Conservation (phyloP, 1,140 invertebrate species). For the Subanguina moxae region DNA sequence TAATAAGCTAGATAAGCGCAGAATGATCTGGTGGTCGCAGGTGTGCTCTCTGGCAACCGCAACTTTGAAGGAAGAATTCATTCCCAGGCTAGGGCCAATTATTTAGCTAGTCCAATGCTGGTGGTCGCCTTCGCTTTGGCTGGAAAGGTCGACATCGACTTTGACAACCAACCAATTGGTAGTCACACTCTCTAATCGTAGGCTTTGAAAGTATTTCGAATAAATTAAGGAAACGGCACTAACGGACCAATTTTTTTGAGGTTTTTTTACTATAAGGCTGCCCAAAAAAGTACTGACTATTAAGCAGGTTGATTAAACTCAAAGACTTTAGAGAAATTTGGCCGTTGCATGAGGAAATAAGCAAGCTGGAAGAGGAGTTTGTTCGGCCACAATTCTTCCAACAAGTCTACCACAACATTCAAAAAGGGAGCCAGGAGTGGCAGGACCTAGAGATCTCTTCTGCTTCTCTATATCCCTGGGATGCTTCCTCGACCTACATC, state of each 20-base stretch:
- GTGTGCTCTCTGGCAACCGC: slow-evolving; percentile 88
- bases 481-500: slow-evolving; percentile 84
- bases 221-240: slow-evolving; percentile 12
- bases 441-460: slow-evolving; percentile 74
- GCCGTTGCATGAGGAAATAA: slow-evolving; percentile 83
- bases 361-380: slow-evolving; percentile 75
- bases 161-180: slow-evolving; percentile 81
- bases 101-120: slow-evolving; percentile 85
- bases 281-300: not conserved
- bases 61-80: slow-evolving; percentile 97
- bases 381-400: slow-evolving; percentile 97
- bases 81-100: slow-evolving; percentile 90
- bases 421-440: slow-evolving; percentile 78
- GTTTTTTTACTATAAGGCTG: not conserved
- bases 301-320: not conserved
- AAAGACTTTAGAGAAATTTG: slow-evolving; percentile 79
- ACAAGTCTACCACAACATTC: slow-evolving; percentile 77
- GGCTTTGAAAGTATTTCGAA: not conserved
- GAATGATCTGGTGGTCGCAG: slow-evolving; percentile 86
- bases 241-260: slow-evolving; percentile 64
- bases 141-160: slow-evolving; percentile 87
- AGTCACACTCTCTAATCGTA: no score
- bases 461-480: slow-evolving; percentile 85
- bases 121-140: slow-evolving; percentile 95
- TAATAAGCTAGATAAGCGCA: no score